A percentile compares a stretch with the other conserved stretches of the same genome.
These are phyloP conservation scores for Macaria notata DNA, from an alignment of 2,888 invertebrate species.

Conservation along the genomic window DNA sequence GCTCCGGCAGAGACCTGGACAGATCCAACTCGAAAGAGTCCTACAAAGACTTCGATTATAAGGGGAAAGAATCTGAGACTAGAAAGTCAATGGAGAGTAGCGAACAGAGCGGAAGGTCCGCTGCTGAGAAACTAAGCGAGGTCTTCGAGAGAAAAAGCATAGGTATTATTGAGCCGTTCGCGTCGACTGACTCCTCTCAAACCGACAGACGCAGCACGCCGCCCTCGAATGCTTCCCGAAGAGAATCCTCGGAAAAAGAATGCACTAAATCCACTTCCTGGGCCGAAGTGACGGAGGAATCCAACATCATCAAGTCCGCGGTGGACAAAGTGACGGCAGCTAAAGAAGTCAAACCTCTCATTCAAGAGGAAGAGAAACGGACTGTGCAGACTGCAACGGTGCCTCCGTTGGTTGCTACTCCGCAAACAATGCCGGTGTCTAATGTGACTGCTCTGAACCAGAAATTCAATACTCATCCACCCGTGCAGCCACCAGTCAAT, in stretches of 20 bases:
- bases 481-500: conserved; percentile 43
- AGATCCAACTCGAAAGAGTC: conserved; percentile 76
- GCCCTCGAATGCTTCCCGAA: conserved; percentile 58
- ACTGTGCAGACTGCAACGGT: conserved; percentile 30
- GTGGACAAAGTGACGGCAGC: conserved; percentile 46
- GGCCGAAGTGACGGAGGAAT: conserved; percentile 75
- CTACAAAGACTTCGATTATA: conserved; percentile 78
- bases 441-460: conserved; percentile 43
- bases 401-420: conserved; percentile 29
- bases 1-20: conserved; percentile 67
- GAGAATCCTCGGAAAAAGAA: conserved; percentile 76
- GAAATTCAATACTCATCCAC: conserved; percentile 47
- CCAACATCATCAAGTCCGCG: conserved; percentile 44
- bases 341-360: conserved; percentile 43
- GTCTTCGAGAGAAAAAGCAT: conserved; percentile 77
- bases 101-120: conserved; percentile 67
- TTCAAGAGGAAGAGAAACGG: conserved; percentile 32
- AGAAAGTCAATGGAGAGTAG: conserved; percentile 65
- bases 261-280: conserved; percentile 53
- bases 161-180: conserved; percentile 63
- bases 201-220: conserved; percentile 76
- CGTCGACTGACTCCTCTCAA: conserved; percentile 54
- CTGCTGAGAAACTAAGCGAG: conserved; percentile 75
- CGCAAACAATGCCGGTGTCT: conserved; percentile 30
- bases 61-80: conserved; percentile 71